Conservation (phyloP, 1,140 invertebrate genomes). For the Pogonus chalceus region DNA sequence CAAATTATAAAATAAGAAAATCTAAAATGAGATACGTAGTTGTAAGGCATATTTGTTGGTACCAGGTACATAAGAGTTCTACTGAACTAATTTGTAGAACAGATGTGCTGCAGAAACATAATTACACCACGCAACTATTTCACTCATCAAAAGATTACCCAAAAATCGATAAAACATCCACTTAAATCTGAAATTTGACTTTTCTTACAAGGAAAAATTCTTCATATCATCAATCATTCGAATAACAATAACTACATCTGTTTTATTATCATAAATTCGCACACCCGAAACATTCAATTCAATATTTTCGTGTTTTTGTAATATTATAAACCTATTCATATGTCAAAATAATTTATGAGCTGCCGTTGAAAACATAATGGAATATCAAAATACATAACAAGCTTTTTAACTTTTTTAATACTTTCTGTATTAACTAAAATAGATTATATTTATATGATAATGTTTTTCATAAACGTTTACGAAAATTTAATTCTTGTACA, state of each 20-base stretch:
- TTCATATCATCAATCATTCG: too few species aligned
- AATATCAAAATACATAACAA: not conserved
- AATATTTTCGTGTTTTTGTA: not conserved
- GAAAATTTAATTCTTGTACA: too few species aligned
- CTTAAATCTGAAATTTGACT: too few species aligned
- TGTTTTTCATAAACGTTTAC: too few species aligned
- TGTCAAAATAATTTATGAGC: not conserved
- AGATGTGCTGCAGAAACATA: not conserved
- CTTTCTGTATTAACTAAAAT: too few species aligned
- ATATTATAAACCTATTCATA: not conserved
- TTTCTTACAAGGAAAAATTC: too few species aligned
- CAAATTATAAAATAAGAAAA: too few species aligned
- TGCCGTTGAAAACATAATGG: not conserved
- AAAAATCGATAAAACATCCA: not conserved
- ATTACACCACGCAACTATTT: not conserved
- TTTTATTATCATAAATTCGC: too few species aligned
- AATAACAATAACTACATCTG: too few species aligned
- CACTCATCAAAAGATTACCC: not conserved
- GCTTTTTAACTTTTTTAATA: too few species aligned
- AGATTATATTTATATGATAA: too few species aligned
- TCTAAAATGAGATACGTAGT: not conserved
- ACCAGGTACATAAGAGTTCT: not conserved
- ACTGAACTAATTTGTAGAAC: not conserved
- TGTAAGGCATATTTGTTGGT: not conserved
- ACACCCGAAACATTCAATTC: not conserved